A percentile compares a stretch with the other conserved stretches of the same genome.
These are phyloP conservation scores for Sitophilus oryzae DNA, from an alignment of 1,140 invertebrate genomes.

Conservation along the genomic window DNA sequence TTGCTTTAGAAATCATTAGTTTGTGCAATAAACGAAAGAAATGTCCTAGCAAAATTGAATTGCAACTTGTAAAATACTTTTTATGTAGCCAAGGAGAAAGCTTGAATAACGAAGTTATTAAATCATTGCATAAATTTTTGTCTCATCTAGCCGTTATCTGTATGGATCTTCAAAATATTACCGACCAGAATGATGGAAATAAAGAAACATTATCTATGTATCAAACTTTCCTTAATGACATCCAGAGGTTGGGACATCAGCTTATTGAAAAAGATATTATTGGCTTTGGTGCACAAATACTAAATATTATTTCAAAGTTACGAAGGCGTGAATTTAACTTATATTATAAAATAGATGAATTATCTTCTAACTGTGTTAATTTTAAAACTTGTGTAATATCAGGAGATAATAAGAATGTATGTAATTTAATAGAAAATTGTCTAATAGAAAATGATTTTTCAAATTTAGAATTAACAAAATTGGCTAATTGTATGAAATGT, in stretches of 20 bases:
- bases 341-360: conserved; percentile 20
- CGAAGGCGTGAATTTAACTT: background rate
- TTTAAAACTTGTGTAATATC: too few relatives aligned
- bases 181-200: too few relatives aligned
- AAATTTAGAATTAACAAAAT: background rate
- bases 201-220: too few relatives aligned
- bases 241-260: too few relatives aligned
- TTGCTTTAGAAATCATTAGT: conserved; percentile 20
- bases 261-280: too few relatives aligned
- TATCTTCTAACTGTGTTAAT: background rate
- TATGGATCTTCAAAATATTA: background rate
- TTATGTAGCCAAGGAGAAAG: conserved; percentile 7
- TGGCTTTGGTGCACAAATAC: conserved; percentile 3
- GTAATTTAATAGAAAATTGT: too few relatives aligned
- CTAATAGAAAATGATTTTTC: too few relatives aligned
- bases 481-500: background rate
- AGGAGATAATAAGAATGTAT: too few relatives aligned
- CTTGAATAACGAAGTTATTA: background rate
- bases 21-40: conserved; percentile 13
- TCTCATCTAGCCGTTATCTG: background rate
- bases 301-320: background rate
- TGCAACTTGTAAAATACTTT: conserved; percentile 7
- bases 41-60: conserved; percentile 8
- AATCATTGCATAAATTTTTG: background rate
- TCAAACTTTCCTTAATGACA: too few relatives aligned